Base-by-base conservation (phyloP, 2,888 invertebrate genomes). In the Hartigia nigra region DNA sequence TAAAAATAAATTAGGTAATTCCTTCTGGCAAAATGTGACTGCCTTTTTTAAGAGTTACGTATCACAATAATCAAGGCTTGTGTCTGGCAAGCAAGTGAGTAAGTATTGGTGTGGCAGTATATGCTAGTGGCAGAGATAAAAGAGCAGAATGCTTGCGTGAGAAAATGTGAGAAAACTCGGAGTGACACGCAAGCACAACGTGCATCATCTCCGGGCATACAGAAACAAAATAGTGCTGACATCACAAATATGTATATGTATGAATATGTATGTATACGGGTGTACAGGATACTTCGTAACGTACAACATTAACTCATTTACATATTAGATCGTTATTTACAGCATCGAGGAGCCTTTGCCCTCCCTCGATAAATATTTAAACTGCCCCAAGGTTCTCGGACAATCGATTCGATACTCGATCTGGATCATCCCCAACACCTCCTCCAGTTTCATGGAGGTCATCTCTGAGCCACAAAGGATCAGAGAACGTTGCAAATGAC, bases 11-110 rank as follows among this genome's bases (percentile, higher is more conserved):
- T 23, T 5, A 55, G 55, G 23, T 1, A 9, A 23, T 55, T 55
- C 55, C 55, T 55, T 9, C 0, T 55, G 55, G 55, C 23, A 55
- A 23, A 23, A 23, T 5, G 9, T 55, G 23, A 2, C 55, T 55
- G 55, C 55, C 55, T 39, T 5, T 5, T 5, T 55, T 23, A 55
- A 23, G 5, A 9, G 55, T 55, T 55, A 55, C 55, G 9, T 55
- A 23, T 55, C 55, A 23, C 55, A 23, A 55, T 23, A 9, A 23
- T 23, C 55, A 55, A 55, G 55, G 55, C 55, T 9, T 23, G 55
- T 55, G 55, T 55, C 23, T 55, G 55, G 83, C 87, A 87, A 88
- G 86, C 87, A 88, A 86, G 87, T 86, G 81, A 76, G 80, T 32
- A 31, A 72, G 32, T 31, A 72, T 12, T 12, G 4, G n/a, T n/a